A percentile compares a stretch with the other conserved stretches of the same genome.
Evolutionary conservation across 2,113 vertebrate species (phyloP).

Genomic region (Lepus europaeus): DNA sequence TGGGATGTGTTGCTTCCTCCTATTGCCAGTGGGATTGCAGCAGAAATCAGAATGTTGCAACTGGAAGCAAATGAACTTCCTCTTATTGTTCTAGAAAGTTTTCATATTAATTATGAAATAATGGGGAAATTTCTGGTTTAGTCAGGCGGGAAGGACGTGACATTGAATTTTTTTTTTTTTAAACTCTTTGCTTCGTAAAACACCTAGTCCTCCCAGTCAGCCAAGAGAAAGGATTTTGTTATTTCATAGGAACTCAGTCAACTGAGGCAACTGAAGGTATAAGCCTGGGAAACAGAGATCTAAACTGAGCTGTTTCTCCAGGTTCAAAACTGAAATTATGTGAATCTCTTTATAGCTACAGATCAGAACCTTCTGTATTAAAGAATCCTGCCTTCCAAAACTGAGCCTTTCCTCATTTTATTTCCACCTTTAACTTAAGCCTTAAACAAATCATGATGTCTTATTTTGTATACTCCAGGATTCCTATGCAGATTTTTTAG

Average conservation of each 20-base stretch:
- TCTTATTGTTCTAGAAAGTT: conserved; percentile 47
- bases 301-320: conserved; percentile 60
- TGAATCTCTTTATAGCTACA: conserved; percentile 63
- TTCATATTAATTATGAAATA: conserved; percentile 71
- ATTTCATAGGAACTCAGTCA: conserved; percentile 66
- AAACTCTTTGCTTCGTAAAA: conserved; percentile 51
- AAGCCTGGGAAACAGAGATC: not conserved
- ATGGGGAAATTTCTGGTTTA: conserved; percentile 48
- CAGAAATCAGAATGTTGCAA: conserved; percentile 57
- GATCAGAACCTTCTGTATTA: conserved; percentile 46
- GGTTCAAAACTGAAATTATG: conserved; percentile 69
- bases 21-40: conserved; percentile 17
- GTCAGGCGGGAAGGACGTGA: conserved; percentile 29
- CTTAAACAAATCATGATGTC: conserved; percentile 51
- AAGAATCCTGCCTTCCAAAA: conserved; percentile 48
- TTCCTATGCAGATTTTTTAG: conserved; percentile 32
- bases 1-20: not conserved
- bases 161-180: conserved; percentile 44
- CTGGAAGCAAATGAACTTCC: conserved; percentile 69
- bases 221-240: conserved; percentile 53
- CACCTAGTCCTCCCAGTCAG: conserved; percentile 12
- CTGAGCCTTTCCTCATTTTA: conserved; percentile 40
- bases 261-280: conserved; percentile 35
- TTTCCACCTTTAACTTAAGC: conserved; percentile 50
- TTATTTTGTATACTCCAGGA: conserved; percentile 28